Evolutionary conservation across 2,797 vertebrate genomes (phyloP), one percentile per base, ranked within the genome.

Genomic region (Bradypodion pumilum): DNA sequence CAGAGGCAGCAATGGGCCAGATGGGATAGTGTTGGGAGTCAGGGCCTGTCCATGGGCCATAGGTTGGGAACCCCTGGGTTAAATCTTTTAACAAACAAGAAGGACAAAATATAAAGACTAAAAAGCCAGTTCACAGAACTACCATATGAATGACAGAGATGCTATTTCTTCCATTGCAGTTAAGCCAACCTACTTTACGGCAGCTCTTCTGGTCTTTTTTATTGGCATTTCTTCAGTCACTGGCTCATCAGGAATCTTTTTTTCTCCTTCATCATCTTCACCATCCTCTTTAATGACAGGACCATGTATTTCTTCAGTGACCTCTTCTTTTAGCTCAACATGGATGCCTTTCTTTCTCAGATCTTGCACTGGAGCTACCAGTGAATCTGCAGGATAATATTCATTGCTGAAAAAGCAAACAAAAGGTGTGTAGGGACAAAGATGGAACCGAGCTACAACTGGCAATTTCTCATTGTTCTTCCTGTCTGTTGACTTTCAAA

Each of bases 351-450:
- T 97, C 91, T 95, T 98, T 87, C 95, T 95, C 77, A 99, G 93
- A 92, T 98, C 95, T 91, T 99, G 97, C 85, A 97, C 97, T 1
- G 99, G 98, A 65, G 99, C 98, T 59, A 98, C 96, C 87, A 98
- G 92, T 72, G 97, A 95, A 94, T 99, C 98, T 29, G 97, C 95
- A 16, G 96, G 95, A 92, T 97, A 98, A 91, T 98, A 99, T 93
- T 99, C 98, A 35, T 98, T 98, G 92, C 99, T 99, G 91, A 23
- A 37, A 87, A 85, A 90, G 68, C 44, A 29, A 29, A 5, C 5
- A 37, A 25, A 49, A 2, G 12, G 12, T 23, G 52, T 56, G 52
- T n/a, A n/a, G 15, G 10, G 5, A 25, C 5, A 15, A 40, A 56
- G 23, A 21, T 10, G 12, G 21, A 37, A 7, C 35, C 8, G 3